Evolutionary conservation across 2,888 invertebrate species (phyloP).

Genomic region (Neoitamus cyanurus): DNA sequence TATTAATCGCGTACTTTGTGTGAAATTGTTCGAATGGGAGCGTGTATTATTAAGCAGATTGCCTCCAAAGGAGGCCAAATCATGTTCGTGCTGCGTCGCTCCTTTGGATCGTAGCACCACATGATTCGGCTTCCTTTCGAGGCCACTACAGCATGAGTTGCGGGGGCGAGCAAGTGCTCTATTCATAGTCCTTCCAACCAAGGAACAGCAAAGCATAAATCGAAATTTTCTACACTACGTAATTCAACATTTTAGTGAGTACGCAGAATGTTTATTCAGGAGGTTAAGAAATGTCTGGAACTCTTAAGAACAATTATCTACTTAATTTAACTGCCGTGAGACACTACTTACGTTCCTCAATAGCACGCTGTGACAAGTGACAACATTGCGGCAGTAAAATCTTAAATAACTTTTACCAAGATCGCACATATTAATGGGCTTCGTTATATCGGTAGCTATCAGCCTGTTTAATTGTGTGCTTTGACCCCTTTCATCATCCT

Average conservation of each 20-base stretch:
- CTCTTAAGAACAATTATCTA: too few species aligned
- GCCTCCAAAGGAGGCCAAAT: constrained; percentile 68
- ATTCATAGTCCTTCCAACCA: not conserved
- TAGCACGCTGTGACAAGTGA: too few species aligned
- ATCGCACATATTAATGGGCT: too few species aligned
- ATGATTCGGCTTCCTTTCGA: constrained; percentile 75
- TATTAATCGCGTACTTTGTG: not conserved
- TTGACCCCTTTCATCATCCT: too few species aligned
- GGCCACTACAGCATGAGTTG: constrained; percentile 7
- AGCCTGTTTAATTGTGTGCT: too few species aligned
- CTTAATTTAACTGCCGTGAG: too few species aligned
- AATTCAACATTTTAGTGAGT: not conserved
- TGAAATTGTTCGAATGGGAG: not conserved
- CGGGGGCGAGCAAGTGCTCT: not conserved
- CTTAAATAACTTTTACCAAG: too few species aligned
- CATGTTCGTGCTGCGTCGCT: constrained; percentile 70
- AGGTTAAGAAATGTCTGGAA: not conserved
- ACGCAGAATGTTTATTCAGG: not conserved
- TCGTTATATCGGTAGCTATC: too few species aligned
- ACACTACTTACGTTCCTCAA: too few species aligned
- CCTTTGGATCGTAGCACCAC: constrained; percentile 74
- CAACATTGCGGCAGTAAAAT: too few species aligned
- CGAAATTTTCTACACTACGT: not conserved
- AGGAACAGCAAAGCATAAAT: not conserved
- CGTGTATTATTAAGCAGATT: not conserved